These are phyloP conservation scores for Pandemis cinnamomeana DNA, from an alignment of 2,888 invertebrate species.

Conservation along the genomic window DNA sequence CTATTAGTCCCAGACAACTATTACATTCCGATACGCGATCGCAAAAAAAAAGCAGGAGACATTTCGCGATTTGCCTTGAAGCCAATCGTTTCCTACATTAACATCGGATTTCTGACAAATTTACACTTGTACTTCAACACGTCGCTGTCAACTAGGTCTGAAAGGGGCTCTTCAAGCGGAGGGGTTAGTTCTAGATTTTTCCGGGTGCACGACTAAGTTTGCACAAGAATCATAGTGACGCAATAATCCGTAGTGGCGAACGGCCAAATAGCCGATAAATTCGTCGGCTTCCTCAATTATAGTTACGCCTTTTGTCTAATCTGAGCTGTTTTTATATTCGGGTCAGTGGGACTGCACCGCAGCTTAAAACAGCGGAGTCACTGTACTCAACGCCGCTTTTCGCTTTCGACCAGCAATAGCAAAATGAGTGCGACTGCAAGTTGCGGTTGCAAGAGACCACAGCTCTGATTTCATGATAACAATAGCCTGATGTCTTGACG, in stretches of 20 bases:
- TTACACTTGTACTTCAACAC: neutral
- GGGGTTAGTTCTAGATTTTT: constrained; percentile 3
- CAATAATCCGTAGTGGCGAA: constrained; percentile 40
- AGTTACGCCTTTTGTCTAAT: constrained; percentile 45
- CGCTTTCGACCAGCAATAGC: neutral
- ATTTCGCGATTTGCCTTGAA: constrained; percentile 44
- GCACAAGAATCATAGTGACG: constrained; percentile 23
- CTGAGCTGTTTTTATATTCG: constrained; percentile 51
- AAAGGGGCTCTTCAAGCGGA: neutral
- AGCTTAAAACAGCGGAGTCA: constrained; percentile 12
- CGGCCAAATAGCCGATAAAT: constrained; percentile 51
- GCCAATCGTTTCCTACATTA: constrained; percentile 48
- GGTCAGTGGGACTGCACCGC: constrained; percentile 53
- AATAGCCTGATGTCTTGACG: no score
- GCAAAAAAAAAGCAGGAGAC: constrained; percentile 17
- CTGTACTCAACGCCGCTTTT: neutral
- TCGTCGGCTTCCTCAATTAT: constrained; percentile 53
- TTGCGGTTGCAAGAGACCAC: no score
- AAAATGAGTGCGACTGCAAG: no score
- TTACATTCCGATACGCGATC: neutral
- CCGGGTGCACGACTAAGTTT: constrained; percentile 22
- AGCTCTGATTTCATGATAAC: no score
- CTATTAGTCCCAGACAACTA: neutral
- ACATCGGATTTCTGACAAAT: constrained; percentile 39
- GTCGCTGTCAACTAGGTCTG: constrained; percentile 1